Conservation (phyloP, 92 coral and sea anemone species). For the Hydrozoanthus gracilis region DNA sequence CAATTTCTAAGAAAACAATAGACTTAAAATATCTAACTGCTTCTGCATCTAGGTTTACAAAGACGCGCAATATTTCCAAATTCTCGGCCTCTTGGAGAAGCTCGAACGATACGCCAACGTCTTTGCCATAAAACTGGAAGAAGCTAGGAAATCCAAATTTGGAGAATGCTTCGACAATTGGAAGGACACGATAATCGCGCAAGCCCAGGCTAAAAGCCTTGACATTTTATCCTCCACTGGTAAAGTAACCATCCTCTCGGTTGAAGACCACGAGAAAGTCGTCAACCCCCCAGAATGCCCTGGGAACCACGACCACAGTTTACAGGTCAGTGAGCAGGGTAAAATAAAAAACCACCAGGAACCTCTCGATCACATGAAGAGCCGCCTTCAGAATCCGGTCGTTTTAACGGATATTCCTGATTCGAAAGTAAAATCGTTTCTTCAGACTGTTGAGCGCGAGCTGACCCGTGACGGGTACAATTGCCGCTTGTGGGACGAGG, state of each 20-base stretch:
- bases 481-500: constrained; percentile 73
- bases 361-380: constrained; percentile 72
- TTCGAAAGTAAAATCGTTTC: constrained; percentile 74
- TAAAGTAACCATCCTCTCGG: constrained; percentile 76
- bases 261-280: constrained; percentile 75
- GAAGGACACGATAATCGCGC: constrained; percentile 76
- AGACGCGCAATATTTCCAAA: constrained; percentile 92
- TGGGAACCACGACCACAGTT: constrained; percentile 80
- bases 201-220: constrained; percentile 88
- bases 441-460: constrained; percentile 72
- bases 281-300: constrained; percentile 72
- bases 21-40: background rate
- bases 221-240: constrained; percentile 66
- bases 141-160: constrained; percentile 76
- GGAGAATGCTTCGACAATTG: constrained; percentile 79
- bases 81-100: constrained; percentile 73
- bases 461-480: constrained; percentile 77
- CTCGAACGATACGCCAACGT: constrained; percentile 89
- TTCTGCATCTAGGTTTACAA: constrained; percentile 78
- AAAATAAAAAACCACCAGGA: constrained; percentile 67
- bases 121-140: constrained; percentile 81
- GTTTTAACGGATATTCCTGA: constrained; percentile 61
- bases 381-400: constrained; percentile 69
- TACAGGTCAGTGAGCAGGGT: constrained; percentile 68
- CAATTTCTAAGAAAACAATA: too few species aligned